Base-by-base conservation (phyloP, 2,888 invertebrate genomes). In the Odontocerum albicorne region DNA sequence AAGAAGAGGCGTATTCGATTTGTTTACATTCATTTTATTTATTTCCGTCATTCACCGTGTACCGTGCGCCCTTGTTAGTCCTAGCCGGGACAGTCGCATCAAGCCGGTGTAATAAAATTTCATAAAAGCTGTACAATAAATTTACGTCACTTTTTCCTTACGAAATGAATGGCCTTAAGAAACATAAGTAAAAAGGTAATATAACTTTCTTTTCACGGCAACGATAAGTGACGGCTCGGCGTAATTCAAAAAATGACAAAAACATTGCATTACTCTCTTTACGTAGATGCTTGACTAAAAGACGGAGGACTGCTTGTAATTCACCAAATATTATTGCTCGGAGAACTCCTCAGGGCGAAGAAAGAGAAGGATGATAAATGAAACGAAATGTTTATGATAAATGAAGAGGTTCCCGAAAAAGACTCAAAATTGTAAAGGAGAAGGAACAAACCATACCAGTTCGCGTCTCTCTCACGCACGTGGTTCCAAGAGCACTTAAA, bases 371-470 rank as follows among this genome's bases (percentile, higher is more conserved):
- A 45, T 57, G 57, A 57, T 54, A 57, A 57, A 57, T 57, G 57
- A 57, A 57, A 53, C 57, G 49, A 45, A 54, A 57, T 57, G 57
- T 57, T 49, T 49, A 53, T 57, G 57, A 57, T 57, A 53, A 57
- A 57, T 57, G 57, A 57, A 57, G 52, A 38, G 53, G 57, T 54
- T 49, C 57, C 43, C 53, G 42, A 49, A 53, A 36, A n/a, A n/a
- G n/a, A n/a, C n/a, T n/a, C n/a, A n/a, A n/a, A n/a, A n/a, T n/a
- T n/a, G n/a, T n/a, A n/a, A n/a, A n/a, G n/a, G n/a, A n/a, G n/a
- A n/a, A n/a, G n/a, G n/a, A n/a, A n/a, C n/a, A n/a, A n/a, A n/a
- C n/a, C n/a, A n/a, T n/a, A n/a, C n/a, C n/a, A n/a, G n/a, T n/a
- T n/a, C n/a, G n/a, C n/a, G n/a, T n/a, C n/a, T n/a, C n/a, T n/a